Evolutionary conservation across 1,140 invertebrate species (phyloP).

Genomic region (Grapholita molesta): DNA sequence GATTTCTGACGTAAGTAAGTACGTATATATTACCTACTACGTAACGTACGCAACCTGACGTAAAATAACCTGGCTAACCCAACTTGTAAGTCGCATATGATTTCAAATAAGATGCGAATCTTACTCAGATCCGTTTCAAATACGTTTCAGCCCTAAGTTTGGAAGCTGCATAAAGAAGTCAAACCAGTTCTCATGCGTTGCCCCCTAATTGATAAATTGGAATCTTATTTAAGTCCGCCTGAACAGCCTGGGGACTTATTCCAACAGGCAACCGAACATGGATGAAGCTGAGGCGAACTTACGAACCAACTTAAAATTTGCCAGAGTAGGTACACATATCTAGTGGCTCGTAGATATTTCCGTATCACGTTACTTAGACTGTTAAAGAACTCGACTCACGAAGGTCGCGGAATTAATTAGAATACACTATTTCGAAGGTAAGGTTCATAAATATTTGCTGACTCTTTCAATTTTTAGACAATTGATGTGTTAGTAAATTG

Average conservation of each 20-base stretch:
- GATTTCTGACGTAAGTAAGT: too few species aligned
- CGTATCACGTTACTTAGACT: too few species aligned
- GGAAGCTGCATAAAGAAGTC: slow-evolving; percentile 66
- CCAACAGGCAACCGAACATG: not conserved
- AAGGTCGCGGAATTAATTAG: not conserved
- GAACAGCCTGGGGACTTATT: not conserved
- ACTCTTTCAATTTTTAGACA: not conserved
- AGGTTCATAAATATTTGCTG: not conserved
- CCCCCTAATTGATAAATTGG: slow-evolving; percentile 84
- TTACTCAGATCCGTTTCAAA: slow-evolving; percentile 23
- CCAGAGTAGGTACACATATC: too few species aligned
- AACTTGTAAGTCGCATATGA: too few species aligned
- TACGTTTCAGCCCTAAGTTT: slow-evolving; percentile 40
- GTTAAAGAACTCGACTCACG: too few species aligned
- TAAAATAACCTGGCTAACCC: too few species aligned
- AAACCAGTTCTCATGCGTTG: slow-evolving; percentile 74
- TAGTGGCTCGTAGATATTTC: too few species aligned
- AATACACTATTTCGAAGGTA: not conserved
- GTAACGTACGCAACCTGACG: too few species aligned
- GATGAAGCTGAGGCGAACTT: slow-evolving; percentile 8
- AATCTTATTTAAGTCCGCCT: slow-evolving; percentile 80
- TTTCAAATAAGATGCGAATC: not conserved
- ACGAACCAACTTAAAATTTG: too few species aligned
- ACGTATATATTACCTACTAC: not conserved
- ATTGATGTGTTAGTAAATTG: not conserved